These are phyloP conservation scores for Penaeus vannamei DNA, from an alignment of 1,140 invertebrate genomes.

Conservation along the genomic window DNA sequence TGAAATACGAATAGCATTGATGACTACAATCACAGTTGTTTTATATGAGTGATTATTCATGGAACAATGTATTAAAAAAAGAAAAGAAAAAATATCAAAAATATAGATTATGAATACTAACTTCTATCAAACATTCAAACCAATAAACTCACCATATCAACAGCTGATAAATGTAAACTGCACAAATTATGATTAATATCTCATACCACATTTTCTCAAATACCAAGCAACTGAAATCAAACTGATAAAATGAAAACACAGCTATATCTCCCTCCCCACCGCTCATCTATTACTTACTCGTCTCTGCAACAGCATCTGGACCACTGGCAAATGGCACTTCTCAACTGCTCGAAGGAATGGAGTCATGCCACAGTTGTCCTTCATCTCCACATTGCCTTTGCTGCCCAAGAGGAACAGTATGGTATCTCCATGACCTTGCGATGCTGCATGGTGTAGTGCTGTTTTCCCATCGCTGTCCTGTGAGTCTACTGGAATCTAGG, in stretches of 20 bases:
- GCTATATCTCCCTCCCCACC: no score
- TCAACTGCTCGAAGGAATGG: slow-evolving; percentile 49
- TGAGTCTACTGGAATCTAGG: slow-evolving; percentile 51
- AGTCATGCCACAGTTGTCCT: slow-evolving; percentile 46
- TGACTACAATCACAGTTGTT: neutral
- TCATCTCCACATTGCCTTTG: slow-evolving; percentile 48
- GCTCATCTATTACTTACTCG: neutral
- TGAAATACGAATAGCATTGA: slow-evolving; percentile 17
- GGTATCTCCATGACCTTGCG: slow-evolving; percentile 40
- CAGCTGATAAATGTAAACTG: no score
- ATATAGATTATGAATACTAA: no score
- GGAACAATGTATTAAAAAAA: no score
- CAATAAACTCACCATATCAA: no score
- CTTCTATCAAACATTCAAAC: no score
- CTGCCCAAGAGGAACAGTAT: slow-evolving; percentile 53
- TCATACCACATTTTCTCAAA: no score
- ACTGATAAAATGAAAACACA: neutral
- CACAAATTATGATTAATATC: no score
- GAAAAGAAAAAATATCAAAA: no score
- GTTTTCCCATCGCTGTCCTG: slow-evolving; percentile 56
- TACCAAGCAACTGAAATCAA: neutral
- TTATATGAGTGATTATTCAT: no score
- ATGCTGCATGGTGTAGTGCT: slow-evolving; percentile 47
- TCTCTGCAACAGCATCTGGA: slow-evolving; percentile 56
- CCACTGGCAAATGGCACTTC: slow-evolving; percentile 41